Evolutionary conservation across 2,113 vertebrate genomes (phyloP).

Genomic region (Mandrillus leucophaeus): DNA sequence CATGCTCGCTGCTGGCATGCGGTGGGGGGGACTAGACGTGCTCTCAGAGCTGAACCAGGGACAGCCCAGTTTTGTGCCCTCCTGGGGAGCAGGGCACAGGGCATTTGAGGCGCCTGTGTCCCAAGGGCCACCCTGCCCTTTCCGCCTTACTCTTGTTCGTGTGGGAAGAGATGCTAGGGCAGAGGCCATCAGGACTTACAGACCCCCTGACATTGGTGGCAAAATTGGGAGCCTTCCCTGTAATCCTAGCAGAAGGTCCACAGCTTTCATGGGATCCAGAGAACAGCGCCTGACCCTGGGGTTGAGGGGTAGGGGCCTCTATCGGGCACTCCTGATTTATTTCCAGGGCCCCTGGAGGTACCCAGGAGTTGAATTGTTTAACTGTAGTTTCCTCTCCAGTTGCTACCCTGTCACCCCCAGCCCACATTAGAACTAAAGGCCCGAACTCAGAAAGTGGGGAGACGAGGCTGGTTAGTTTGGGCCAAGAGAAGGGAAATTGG

Average conservation of each 20-base stretch:
- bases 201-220: not conserved
- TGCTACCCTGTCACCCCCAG: not conserved
- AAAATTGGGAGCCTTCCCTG: no score
- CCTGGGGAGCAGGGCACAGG: not conserved
- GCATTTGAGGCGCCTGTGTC: not conserved
- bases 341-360: not conserved
- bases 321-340: accelerated
- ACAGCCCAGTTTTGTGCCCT: not conserved
- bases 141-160: not conserved
- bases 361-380: not conserved
- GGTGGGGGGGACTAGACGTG: not conserved
- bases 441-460: not conserved
- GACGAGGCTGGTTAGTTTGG: not conserved
- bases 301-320: not conserved
- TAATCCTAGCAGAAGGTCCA: not conserved
- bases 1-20: not conserved
- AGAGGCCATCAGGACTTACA: not conserved
- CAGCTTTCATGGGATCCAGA: not conserved
- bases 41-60: not conserved
- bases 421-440: accelerated
- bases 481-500: not conserved
- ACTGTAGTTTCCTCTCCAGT: not conserved
- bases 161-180: not conserved
- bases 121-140: not conserved
- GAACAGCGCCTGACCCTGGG: not conserved